Conservation (phyloP, 2,888 invertebrate genomes). For the Mystacides longicornis region DNA sequence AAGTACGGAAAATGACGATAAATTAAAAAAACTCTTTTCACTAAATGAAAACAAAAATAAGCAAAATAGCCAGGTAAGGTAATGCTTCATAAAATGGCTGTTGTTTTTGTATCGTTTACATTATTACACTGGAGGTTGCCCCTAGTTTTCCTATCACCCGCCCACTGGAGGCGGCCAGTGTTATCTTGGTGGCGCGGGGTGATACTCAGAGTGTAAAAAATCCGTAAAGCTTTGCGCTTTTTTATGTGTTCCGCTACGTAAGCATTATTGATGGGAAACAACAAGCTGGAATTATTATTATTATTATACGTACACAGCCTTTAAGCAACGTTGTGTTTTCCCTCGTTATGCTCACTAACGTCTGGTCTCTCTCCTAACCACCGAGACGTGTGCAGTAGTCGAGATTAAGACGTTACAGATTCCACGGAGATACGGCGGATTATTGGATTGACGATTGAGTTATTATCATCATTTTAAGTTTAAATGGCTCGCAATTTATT, state of each 20-base stretch:
- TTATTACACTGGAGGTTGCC: background rate
- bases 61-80: too few relatives aligned
- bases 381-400: too few relatives aligned
- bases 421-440: too few relatives aligned
- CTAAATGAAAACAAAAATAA: background rate
- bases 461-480: background rate
- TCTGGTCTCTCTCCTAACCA: too few relatives aligned
- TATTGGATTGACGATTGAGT: background rate
- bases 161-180: background rate
- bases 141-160: background rate
- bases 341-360: background rate
- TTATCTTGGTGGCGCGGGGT: background rate
- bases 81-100: background rate
- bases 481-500: background rate
- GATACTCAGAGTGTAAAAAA: constrained; percentile 1
- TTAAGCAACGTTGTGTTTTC: constrained; percentile 2
- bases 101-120: constrained; percentile 1
- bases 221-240: background rate
- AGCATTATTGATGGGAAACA: constrained; percentile 5
- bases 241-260: constrained; percentile 2
- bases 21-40: background rate
- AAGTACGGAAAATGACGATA: background rate
- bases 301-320: background rate
- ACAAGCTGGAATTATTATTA: constrained; percentile 2
- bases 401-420: too few relatives aligned